Evolutionary conservation across 2,113 vertebrate species (phyloP), one percentile per base, ranked within the genome.

Genomic region (Macrotis lagotis): DNA sequence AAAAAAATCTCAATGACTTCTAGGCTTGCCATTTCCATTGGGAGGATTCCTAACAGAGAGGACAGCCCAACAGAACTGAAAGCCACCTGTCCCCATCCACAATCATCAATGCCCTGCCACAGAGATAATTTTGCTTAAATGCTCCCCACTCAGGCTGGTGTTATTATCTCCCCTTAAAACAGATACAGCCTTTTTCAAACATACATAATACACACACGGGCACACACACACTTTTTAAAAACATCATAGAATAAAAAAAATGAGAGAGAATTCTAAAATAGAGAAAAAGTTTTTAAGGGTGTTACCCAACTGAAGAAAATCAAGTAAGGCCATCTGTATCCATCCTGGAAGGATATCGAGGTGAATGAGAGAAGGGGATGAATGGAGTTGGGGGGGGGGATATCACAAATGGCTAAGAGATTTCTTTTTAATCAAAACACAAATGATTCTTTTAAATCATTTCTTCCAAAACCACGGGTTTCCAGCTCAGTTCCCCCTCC

Each of bases 211-310:
- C 51, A 51, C 51, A 51, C 51, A 51, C 51, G 19, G 25, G 28
- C 53, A 53, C 52, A 53, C 25, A 31, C 59, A 66, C 14, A n/a
- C 25, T n/a, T n/a, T n/a, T n/a, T n/a, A n/a, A 55, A 25, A 59
- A 7, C 19, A 8, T 83, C 66, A 94, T 3, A 96, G 96, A 96
- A 92, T 89, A 90, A 94, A 94, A 94, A 83, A 95, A 44, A 51
- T 91, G 95, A 66, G 47, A 96, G 94, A 47, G 22, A 37, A 50
- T 91, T 83, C 0, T 44, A n/a, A 50, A 5, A 26, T 48, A 96
- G 49, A 95, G 31, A 91, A 93, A 96, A 97, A 97, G 94, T 97
- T 97, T 83, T 97, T 91, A 95, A 96, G 91, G 59, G 55, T 59
- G 95, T 94, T 95, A 92, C 7, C 25, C 44, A 96, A 96, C 93